A percentile compares a stretch with the other conserved stretches of the same genome.
phyloP scores from a whole-genome alignment of 2,888 invertebrate genomes.

The Tethea ocularis region DNA sequence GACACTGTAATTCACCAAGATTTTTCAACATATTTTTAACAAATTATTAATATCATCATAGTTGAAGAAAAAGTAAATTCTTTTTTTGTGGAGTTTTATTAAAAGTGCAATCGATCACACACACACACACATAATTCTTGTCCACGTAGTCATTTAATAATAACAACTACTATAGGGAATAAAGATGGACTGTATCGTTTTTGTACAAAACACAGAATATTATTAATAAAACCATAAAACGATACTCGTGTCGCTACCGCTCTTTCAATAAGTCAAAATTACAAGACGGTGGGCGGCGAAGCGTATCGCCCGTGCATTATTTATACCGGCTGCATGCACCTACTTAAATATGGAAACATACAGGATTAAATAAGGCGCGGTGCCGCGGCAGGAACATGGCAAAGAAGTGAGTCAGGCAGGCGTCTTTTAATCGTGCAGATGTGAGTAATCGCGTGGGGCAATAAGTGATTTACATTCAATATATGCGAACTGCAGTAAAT shows the following conservation, averaged over 20 bases:
- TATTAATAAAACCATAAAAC: conserved; percentile 27
- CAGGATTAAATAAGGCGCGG: conserved; percentile 16
- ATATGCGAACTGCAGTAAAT: neutral
- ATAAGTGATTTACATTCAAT: neutral
- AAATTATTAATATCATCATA: too few species aligned
- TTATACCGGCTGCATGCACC: conserved; percentile 63
- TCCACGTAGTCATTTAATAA: too few species aligned
- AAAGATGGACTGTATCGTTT: conserved; percentile 14
- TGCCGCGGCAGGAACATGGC: conserved; percentile 15
- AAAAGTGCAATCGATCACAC: too few species aligned
- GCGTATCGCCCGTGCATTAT: conserved; percentile 67
- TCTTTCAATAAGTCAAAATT: conserved; percentile 71
- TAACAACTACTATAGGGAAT: neutral
- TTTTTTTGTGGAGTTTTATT: too few species aligned
- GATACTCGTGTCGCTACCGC: conserved; percentile 34
- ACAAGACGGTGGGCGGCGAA: conserved; percentile 60
- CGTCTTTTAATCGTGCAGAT: neutral
- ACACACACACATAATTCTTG: too few species aligned
- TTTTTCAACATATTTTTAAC: too few species aligned
- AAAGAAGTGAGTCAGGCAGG: neutral
- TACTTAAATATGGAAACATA: conserved; percentile 50
- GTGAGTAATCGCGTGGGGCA: neutral
- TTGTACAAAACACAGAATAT: conserved; percentile 26
- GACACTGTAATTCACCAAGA: too few species aligned
- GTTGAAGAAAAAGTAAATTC: too few species aligned